Conservation (phyloP, 2,113 vertebrate species). For the Aegithalos caudatus region DNA sequence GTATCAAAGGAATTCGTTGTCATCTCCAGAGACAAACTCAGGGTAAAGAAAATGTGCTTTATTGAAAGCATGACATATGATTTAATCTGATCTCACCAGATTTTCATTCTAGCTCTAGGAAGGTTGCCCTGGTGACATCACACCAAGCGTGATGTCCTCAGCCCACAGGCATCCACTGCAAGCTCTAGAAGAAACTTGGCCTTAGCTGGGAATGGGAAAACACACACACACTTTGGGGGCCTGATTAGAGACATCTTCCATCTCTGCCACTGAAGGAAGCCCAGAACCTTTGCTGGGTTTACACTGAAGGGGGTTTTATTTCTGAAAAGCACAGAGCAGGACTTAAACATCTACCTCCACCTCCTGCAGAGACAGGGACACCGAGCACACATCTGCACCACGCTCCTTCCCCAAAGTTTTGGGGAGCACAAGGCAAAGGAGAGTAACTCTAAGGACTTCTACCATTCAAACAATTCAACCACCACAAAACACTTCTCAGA, state of each 20-base stretch:
- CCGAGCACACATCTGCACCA: not conserved
- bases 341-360: not conserved
- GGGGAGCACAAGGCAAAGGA: not conserved
- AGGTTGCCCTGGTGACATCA: conserved; percentile 51
- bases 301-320: not conserved
- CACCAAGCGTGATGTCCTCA: not conserved
- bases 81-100: conserved; percentile 50
- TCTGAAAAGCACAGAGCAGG: not conserved
- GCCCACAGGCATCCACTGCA: not conserved
- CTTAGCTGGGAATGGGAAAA: not conserved
- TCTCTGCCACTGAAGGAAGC: not conserved
- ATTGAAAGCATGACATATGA: conserved; percentile 11
- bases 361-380: not conserved
- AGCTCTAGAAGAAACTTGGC: not conserved
- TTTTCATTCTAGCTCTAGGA: not conserved
- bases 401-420: not conserved
- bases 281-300: not conserved
- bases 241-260: not conserved
- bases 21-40: not conserved
- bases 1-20: conserved; percentile 42
- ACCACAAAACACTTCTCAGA: not conserved
- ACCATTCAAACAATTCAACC: not conserved
- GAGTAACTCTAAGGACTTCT: not conserved
- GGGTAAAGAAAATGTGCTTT: not conserved
- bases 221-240: accelerated